phyloP scores from a whole-genome alignment of 1,140 invertebrate genomes.

The Caenorhabditis elegans region DNA sequence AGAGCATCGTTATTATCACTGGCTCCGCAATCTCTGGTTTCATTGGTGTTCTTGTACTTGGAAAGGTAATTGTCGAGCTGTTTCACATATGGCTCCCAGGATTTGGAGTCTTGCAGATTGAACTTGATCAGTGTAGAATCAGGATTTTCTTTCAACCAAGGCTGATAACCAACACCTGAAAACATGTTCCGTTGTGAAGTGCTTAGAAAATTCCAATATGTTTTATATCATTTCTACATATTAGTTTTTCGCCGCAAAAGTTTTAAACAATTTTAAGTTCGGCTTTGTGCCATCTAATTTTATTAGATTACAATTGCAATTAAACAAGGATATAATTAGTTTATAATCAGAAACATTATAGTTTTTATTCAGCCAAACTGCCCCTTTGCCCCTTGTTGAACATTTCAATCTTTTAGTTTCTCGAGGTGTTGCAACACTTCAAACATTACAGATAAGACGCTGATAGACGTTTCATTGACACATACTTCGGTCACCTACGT shows the following conservation, averaged over 20 bases:
- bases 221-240: no score
- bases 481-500: neutral
- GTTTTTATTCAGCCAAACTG: no score
- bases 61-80: constrained; percentile 57
- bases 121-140: constrained; percentile 65
- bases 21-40: constrained; percentile 52
- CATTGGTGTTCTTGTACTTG: constrained; percentile 56
- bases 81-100: constrained; percentile 48
- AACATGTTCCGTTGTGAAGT: no score
- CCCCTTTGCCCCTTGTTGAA: no score
- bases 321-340: no score
- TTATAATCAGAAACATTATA: no score
- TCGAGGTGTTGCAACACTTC: neutral
- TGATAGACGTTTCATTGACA: neutral
- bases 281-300: no score
- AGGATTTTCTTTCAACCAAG: constrained; percentile 63
- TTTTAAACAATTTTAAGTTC: no score
- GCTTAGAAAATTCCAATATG: no score
- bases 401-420: neutral
- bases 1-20: constrained; percentile 4
- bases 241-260: no score
- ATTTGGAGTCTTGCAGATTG: constrained; percentile 51
- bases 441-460: neutral
- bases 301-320: no score
- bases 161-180: constrained; percentile 52